phyloP scores from a whole-genome alignment of 2,113 vertebrate genomes.

The Tor tambroides region DNA sequence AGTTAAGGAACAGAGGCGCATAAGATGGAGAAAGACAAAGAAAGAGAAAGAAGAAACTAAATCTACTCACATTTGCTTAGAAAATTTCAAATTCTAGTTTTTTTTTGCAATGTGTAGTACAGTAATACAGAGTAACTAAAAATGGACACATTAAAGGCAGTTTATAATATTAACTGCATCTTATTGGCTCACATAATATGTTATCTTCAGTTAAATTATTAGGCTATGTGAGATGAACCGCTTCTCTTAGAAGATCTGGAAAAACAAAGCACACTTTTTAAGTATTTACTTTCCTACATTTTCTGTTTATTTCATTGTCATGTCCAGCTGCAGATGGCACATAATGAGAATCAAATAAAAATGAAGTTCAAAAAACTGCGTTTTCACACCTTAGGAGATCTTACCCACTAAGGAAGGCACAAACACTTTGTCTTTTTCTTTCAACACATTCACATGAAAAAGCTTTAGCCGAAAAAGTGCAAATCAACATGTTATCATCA shows the following conservation, averaged over 20 bases:
- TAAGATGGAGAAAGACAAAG: neutral
- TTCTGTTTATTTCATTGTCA: constrained; percentile 27
- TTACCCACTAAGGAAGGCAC: constrained; percentile 47
- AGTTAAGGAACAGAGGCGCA: neutral
- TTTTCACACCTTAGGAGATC: neutral
- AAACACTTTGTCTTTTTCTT: neutral
- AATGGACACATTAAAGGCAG: no score
- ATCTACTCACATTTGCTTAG: neutral
- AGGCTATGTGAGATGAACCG: no score
- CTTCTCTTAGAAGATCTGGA: no score
- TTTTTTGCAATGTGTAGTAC: no score
- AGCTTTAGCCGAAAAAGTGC: constrained; percentile 38
- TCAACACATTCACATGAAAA: constrained; percentile 37
- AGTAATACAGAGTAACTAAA: no score
- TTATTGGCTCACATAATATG: no score
- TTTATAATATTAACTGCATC: no score
- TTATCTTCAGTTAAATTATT: no score
- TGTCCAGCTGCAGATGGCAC: constrained; percentile 27
- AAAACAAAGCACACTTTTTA: neutral
- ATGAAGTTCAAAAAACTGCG: neutral
- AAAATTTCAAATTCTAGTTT: neutral
- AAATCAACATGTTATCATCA: constrained; percentile 14
- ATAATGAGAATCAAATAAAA: constrained; percentile 30
- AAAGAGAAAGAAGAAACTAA: neutral
- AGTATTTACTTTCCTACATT: neutral